phyloP scores from a whole-genome alignment of 2,113 vertebrate species.

The Albula glossodonta region DNA sequence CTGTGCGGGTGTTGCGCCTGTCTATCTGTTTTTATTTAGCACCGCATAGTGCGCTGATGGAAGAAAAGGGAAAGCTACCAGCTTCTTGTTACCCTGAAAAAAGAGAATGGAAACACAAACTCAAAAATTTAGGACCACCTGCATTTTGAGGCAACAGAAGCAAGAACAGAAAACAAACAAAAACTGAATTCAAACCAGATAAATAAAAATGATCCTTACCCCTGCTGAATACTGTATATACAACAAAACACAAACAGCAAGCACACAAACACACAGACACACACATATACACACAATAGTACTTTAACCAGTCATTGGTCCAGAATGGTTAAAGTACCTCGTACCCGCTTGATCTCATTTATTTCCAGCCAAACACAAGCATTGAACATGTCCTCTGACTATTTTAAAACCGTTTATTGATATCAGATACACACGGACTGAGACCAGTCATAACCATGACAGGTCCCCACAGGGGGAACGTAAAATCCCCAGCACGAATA shows the following conservation, averaged over 20 bases:
- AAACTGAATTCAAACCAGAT: no score
- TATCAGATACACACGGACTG: conserved; percentile 45
- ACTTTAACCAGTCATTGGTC: neutral
- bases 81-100: conserved; percentile 53
- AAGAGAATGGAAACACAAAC: neutral
- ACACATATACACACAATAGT: neutral
- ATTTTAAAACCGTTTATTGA: conserved; percentile 38
- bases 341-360: conserved; percentile 31
- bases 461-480: conserved; percentile 55
- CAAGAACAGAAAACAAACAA: no score
- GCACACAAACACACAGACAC: no score
- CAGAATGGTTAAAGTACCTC: neutral
- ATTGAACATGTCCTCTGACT: conserved; percentile 13
- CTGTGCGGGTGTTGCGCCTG: conserved; percentile 40
- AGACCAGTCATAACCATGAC: conserved; percentile 49
- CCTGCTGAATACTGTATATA: no score
- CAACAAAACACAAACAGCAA: no score
- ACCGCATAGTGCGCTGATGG: conserved; percentile 52
- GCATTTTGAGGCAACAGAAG: conserved; percentile 32
- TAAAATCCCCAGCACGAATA: conserved; percentile 66
- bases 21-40: conserved; percentile 56
- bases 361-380: neutral
- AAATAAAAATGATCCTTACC: no score
- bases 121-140: neutral
- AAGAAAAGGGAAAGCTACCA: conserved; percentile 48